Conservation (phyloP, 2,113 vertebrate genomes). For the Chaetorhynchus papuensis region DNA sequence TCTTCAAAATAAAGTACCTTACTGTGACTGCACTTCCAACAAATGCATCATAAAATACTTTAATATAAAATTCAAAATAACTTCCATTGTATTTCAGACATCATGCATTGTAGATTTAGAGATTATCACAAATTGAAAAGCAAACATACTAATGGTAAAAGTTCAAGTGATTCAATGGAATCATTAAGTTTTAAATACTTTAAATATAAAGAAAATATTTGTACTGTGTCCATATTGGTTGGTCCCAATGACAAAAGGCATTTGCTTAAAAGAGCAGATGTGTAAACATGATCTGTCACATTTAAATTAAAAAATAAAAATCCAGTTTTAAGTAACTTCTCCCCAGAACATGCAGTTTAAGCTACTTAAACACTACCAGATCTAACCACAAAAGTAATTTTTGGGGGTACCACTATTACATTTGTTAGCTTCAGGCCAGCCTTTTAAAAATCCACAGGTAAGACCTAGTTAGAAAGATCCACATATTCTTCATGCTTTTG, state of each 20-base stretch:
- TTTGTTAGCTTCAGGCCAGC: not conserved
- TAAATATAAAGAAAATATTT: conserved; percentile 36
- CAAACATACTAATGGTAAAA: not conserved
- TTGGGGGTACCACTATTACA: not conserved
- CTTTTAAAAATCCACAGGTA: not conserved
- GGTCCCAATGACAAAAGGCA: not conserved
- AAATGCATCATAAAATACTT: not conserved
- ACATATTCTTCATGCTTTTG: not conserved
- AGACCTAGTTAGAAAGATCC: not conserved
- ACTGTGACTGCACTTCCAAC: not conserved
- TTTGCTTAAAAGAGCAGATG: not conserved
- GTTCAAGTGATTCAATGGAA: conserved; percentile 30
- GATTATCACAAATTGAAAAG: not conserved
- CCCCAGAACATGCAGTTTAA: not conserved
- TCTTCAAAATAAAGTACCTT: not conserved
- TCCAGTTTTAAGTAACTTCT: not conserved
- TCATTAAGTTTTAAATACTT: not conserved
- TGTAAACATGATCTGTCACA: not conserved
- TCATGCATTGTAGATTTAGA: not conserved
- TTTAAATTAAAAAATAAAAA: not conserved
- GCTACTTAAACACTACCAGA: not conserved
- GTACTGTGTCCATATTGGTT: not conserved
- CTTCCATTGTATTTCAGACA: not conserved
- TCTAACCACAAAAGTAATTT: not conserved
- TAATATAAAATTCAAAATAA: not conserved